Percentiles rank a stretch among this genome's conserved stretches.
These are phyloP conservation scores for Pseudorhiza aurosa DNA, from an alignment of 30 jellyfish, hydroid and myxozoan genomes.

Conservation along the genomic window DNA sequence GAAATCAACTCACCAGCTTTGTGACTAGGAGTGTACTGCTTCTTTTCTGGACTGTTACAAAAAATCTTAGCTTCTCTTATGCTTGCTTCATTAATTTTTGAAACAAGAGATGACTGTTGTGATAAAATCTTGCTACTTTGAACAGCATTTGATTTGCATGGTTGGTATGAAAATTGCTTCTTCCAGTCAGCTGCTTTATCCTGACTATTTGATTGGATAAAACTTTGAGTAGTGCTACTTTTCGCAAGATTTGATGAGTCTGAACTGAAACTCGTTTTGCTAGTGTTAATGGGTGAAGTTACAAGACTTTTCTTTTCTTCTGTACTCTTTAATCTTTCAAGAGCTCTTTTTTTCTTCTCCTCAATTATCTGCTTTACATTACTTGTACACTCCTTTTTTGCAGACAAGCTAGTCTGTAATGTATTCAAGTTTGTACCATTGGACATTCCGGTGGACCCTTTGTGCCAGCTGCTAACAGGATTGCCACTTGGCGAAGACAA, in stretches of 20 bases:
- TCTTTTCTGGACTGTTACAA: not conserved
- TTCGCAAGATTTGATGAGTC: not conserved
- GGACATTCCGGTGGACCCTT: no score
- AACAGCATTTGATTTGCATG: not conserved
- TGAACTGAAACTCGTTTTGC: no score
- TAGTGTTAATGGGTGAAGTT: no score
- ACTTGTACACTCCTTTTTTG: no score
- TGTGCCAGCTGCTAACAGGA: no score
- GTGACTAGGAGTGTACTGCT: not conserved
- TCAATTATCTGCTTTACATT: not conserved
- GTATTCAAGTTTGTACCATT: no score
- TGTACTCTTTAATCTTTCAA: conserved; percentile 15
- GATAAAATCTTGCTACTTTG: not conserved
- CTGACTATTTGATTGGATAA: not conserved
- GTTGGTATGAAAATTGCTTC: not conserved
- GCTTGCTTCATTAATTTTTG: conserved; percentile 9
- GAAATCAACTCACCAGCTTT: not conserved
- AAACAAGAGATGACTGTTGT: not conserved
- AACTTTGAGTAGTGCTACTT: not conserved
- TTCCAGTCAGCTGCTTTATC: not conserved
- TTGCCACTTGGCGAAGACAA: no score
- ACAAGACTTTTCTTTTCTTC: not conserved
- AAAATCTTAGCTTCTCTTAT: not conserved
- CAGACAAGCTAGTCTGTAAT: no score
- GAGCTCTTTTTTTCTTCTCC: conserved; percentile 24